Conservation (phyloP, 2,113 vertebrate species). For the Myodes glareolus region DNA sequence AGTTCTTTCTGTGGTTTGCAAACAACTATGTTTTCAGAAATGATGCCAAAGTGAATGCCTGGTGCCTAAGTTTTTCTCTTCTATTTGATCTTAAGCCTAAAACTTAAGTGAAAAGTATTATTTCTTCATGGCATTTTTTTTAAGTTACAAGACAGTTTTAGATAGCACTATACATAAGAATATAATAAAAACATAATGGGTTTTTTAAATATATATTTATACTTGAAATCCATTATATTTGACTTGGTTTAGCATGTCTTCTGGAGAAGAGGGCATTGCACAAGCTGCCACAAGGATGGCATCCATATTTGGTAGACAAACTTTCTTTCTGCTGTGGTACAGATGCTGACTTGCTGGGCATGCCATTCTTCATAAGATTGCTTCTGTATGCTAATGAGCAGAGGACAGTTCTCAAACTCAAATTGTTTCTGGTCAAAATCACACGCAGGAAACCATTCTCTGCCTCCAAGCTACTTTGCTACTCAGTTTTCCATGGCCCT, state of each 20-base stretch:
- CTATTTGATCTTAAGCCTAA: constrained; percentile 20
- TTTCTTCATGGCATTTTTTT: constrained; percentile 42
- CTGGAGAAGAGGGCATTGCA: background rate
- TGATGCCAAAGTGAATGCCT: background rate
- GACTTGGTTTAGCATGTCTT: background rate
- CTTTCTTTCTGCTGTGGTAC: background rate
- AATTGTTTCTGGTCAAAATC: background rate
- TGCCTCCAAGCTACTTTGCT: background rate
- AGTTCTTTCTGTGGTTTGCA: constrained; percentile 17
- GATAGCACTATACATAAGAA: background rate
- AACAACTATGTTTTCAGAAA: background rate
- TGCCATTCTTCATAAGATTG: constrained; percentile 6
- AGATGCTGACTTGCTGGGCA: background rate
- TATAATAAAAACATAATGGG: background rate
- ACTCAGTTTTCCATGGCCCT: background rate
- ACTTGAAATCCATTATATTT: constrained; percentile 3
- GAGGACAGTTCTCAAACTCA: constrained; percentile 14
- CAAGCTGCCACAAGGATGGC: background rate
- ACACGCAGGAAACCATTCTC: background rate
- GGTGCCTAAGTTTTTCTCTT: constrained; percentile 12
- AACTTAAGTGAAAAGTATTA: background rate
- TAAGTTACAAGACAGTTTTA: constrained; percentile 20
- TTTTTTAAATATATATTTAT: constrained; percentile 11
- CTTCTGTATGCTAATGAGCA: background rate
- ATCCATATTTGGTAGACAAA: background rate